Evolutionary conservation across 2,888 invertebrate species (phyloP).

Genomic region (Dasypogon diadema): DNA sequence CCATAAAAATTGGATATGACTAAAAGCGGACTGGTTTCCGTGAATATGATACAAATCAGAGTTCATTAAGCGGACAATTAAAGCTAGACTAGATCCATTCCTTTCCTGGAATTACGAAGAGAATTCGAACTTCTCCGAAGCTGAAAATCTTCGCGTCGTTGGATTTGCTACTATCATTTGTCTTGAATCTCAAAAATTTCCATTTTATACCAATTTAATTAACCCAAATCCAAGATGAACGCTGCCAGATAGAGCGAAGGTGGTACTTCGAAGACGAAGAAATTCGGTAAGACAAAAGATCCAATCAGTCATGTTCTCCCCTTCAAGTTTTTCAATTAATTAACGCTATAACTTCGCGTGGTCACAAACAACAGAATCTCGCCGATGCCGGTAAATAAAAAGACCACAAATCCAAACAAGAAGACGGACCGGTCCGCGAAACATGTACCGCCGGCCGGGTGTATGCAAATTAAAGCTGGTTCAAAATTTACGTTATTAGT

Average conservation of each 20-base stretch:
- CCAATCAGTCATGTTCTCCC: constrained; percentile 41
- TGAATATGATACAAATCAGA: constrained; percentile 29
- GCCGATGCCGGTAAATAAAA: background rate
- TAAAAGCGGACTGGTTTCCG: background rate
- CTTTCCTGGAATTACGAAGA: background rate
- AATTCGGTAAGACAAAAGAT: constrained; percentile 35
- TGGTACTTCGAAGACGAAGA: background rate
- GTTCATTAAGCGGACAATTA: constrained; percentile 32
- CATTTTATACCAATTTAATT: constrained; percentile 46
- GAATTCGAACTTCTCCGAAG: constrained; percentile 21
- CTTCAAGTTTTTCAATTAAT: constrained; percentile 27
- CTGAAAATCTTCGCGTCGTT: background rate
- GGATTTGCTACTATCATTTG: constrained; percentile 1
- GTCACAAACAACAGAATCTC: constrained; percentile 8
- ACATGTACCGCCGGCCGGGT: background rate
- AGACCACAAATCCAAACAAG: background rate
- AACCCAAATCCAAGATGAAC: constrained; percentile 19
- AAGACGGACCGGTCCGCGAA: background rate
- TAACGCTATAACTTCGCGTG: constrained; percentile 8
- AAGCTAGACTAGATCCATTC: background rate
- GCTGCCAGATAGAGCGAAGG: constrained; percentile 13
- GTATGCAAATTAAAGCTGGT: constrained; percentile 24
- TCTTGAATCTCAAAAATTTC: constrained; percentile 37
- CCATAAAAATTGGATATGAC: constrained; percentile 30
- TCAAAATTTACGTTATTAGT: background rate